phyloP scores from a whole-genome alignment of 2,888 invertebrate genomes.

The Emmelina monodactyla region DNA sequence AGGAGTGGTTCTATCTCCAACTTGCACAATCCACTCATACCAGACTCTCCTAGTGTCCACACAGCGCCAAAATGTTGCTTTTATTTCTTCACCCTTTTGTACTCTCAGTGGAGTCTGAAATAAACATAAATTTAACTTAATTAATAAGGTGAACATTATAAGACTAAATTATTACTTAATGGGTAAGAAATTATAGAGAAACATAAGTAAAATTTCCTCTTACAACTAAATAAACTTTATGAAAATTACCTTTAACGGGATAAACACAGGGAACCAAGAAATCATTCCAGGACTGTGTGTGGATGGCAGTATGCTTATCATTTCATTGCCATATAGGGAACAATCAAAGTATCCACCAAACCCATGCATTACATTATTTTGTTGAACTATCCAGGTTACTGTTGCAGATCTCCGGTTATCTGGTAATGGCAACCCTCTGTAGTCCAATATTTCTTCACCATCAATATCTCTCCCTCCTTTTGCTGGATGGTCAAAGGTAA shows the following conservation, averaged over 20 bases:
- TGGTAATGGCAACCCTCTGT: slow-evolving; percentile 67
- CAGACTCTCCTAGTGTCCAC: slow-evolving; percentile 84
- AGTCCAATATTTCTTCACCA: slow-evolving; percentile 66
- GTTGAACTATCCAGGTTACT: slow-evolving; percentile 67
- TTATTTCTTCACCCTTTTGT: slow-evolving; percentile 73
- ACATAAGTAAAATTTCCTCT: no score
- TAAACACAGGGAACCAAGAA: slow-evolving; percentile 91
- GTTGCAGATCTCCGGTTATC: slow-evolving; percentile 73
- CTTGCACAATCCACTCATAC: slow-evolving; percentile 89
- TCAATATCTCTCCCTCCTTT: slow-evolving; percentile 68
- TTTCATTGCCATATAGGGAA: slow-evolving; percentile 77
- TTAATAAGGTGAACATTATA: background rate
- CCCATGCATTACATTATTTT: slow-evolving; percentile 80
- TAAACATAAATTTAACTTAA: slow-evolving; percentile 6
- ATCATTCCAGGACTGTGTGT: slow-evolving; percentile 85
- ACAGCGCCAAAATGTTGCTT: slow-evolving; percentile 88
- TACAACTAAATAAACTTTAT: background rate
- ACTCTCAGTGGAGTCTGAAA: slow-evolving; percentile 77
- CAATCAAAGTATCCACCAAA: slow-evolving; percentile 91
- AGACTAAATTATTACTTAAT: background rate
- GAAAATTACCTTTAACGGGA: slow-evolving; percentile 71
- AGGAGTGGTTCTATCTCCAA: slow-evolving; percentile 33
- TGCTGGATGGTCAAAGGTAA: slow-evolving; percentile 73
- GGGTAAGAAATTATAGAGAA: no score
- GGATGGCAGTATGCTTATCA: slow-evolving; percentile 80